Base-by-base conservation (phyloP, 2,888 invertebrate species). In the Gibbula magus region DNA sequence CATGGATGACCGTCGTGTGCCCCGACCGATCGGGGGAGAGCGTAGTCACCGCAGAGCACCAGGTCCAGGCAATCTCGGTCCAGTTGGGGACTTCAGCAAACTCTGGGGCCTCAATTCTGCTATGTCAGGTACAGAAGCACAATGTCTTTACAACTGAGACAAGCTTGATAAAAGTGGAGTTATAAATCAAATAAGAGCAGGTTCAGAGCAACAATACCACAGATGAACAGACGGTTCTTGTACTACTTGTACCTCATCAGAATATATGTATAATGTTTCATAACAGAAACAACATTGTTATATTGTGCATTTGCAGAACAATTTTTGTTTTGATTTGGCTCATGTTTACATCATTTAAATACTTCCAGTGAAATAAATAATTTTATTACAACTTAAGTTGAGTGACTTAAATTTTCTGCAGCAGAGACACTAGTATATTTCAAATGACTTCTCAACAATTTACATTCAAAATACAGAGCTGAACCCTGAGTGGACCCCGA, bases 21-120 rank as follows among this genome's bases (percentile, higher is more conserved):
- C 89, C 20, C 86, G 92, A 74, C 93, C 93, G 16, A 93, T 93
- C 77, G 93, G 93, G 45, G 93, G 92, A 20, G 93, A 93, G 84
- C 85, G 93, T 61, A 90, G 91, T n/a, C 91, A 89, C 74, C 85
- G 89, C 29, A 88, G 87, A 80, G 85, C 87, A 18, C 86, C 88
- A 54, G 85, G 84, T 20, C 66, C 81, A 25, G 74, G 76, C 25
- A 75, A 76, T 29, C 25, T 80, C 22, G 78, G 66, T 39, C 54
- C 75, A 66, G 75, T 75, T 2, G 75, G 81, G 13, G 81, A 84
- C 39, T 82, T 80, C 51, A 73, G 75, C 45, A 82, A 79, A n/a
- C 35, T 84, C 22, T 86, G 86, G 86, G 77, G 77, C 16, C 79
- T 78, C 39, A 79, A 76, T 54, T 67, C 25, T 52, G 53, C 82